A percentile compares a stretch with the other conserved stretches of the same genome.
Conservation (phyloP, 2,797 vertebrate genomes). For the Geranospiza caerulescens region DNA sequence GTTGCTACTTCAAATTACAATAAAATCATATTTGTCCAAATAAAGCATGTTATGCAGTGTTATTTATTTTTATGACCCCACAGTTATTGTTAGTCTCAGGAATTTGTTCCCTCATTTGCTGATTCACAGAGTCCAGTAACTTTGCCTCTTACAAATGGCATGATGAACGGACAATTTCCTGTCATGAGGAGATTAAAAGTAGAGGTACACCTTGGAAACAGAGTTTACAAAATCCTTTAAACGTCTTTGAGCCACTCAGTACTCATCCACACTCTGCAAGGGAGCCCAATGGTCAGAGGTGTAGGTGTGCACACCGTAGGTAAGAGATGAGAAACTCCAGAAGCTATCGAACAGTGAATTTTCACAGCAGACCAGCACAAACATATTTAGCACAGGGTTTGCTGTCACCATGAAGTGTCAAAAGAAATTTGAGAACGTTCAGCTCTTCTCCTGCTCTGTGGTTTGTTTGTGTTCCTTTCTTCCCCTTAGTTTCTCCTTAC, state of each 20-base stretch:
- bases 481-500: not conserved
- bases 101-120: not conserved
- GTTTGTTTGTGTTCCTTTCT: not conserved
- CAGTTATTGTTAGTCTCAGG: not conserved
- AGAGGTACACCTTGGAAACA: not conserved
- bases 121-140: not conserved
- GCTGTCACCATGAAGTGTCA: conserved; percentile 43
- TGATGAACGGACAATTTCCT: not conserved
- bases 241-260: conserved; percentile 54
- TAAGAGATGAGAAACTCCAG: conserved; percentile 62
- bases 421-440: conserved; percentile 48
- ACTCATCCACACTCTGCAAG: conserved; percentile 33
- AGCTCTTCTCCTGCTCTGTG: conserved; percentile 17
- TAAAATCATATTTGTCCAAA: not conserved
- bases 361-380: conserved; percentile 69
- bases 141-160: not conserved
- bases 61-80: not conserved
- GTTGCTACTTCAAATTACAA: not conserved
- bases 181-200: not conserved
- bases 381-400: conserved; percentile 50
- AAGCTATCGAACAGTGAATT: conserved; percentile 43
- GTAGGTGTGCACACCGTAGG: conserved; percentile 12
- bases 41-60: not conserved
- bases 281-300: conserved; percentile 36
- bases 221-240: conserved; percentile 52